These are phyloP conservation scores for Hylaeus volcanicus DNA, from an alignment of 1,140 invertebrate species.

Conservation along the genomic window DNA sequence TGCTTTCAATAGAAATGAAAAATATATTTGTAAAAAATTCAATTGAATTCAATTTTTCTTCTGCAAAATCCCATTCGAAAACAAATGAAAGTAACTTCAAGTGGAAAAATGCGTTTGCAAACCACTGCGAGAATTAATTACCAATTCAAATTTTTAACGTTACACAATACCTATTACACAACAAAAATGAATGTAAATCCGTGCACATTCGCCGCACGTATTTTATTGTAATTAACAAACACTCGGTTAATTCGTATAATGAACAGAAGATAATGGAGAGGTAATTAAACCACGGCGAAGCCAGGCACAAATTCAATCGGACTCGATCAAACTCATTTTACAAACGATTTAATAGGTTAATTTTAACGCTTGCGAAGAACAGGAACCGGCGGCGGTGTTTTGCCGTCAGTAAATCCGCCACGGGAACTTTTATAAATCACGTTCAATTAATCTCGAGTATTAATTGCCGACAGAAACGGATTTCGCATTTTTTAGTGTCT, in stretches of 20 bases:
- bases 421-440: conserved; percentile 41
- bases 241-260: conserved; percentile 52
- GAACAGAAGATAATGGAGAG: conserved; percentile 54
- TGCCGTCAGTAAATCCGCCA: not conserved
- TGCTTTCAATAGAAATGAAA: too few species aligned
- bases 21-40: too few species aligned
- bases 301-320: conserved; percentile 28
- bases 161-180: not conserved
- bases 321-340: conserved; percentile 50
- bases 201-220: not conserved
- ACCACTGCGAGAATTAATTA: conserved; percentile 8
- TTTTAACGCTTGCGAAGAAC: conserved; percentile 9
- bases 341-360: conserved; percentile 54
- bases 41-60: conserved; percentile 22
- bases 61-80: conserved; percentile 10
- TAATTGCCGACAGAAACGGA: conserved; percentile 31
- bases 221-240: conserved; percentile 33
- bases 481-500: conserved; percentile 18
- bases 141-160: not conserved
- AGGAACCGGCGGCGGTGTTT: not conserved
- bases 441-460: conserved; percentile 38
- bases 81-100: too few species aligned
- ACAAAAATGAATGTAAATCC: not conserved
- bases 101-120: not conserved
- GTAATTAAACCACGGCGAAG: conserved; percentile 48